These are phyloP conservation scores for Atethmia centrago DNA, from an alignment of 2,888 invertebrate genomes.

Conservation along the genomic window DNA sequence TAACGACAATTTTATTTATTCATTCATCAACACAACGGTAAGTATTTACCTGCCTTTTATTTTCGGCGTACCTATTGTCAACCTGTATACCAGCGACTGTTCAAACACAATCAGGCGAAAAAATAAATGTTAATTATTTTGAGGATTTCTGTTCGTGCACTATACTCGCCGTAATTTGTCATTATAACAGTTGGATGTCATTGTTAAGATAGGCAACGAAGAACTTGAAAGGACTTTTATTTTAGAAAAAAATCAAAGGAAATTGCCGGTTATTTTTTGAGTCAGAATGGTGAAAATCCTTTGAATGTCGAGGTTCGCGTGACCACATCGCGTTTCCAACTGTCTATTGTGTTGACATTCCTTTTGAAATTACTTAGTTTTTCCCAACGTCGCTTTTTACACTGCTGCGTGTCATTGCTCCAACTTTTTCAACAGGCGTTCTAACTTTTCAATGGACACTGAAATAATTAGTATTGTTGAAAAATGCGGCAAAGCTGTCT, in stretches of 20 bases:
- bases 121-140: constrained; percentile 47
- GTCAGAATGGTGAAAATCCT: constrained; percentile 8
- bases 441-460: constrained; percentile 59
- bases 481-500: constrained; percentile 49
- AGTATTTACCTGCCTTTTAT: background rate
- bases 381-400: constrained; percentile 63
- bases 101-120: constrained; percentile 21
- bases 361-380: constrained; percentile 68
- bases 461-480: constrained; percentile 54
- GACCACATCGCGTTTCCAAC: constrained; percentile 65
- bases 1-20: background rate
- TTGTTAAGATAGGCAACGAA: constrained; percentile 40
- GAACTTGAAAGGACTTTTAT: constrained; percentile 33
- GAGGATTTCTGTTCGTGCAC: constrained; percentile 33
- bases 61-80: background rate
- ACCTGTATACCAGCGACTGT: background rate
- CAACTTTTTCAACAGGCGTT: constrained; percentile 64
- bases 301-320: constrained; percentile 61
- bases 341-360: constrained; percentile 68
- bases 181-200: constrained; percentile 58
- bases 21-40: background rate
- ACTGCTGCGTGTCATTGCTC: constrained; percentile 70
- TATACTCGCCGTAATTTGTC: constrained; percentile 58
- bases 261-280: constrained; percentile 7
- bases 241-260: background rate